Evolutionary conservation across 2,113 vertebrate species (phyloP).

Genomic region (Periophthalmus modestus): DNA sequence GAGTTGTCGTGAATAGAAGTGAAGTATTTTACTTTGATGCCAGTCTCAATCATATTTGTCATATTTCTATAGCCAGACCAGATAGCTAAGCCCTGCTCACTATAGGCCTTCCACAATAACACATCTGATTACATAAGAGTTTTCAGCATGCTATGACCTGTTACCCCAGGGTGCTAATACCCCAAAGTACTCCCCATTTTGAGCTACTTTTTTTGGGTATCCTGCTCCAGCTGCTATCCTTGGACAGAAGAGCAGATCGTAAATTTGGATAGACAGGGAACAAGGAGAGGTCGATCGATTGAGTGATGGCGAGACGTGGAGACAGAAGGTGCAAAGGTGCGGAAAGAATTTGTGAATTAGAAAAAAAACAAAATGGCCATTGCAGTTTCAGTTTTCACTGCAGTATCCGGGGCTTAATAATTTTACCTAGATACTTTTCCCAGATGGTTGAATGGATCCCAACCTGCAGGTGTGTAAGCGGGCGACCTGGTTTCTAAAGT

Average conservation of each 20-base stretch:
- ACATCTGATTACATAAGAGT: conserved; percentile 6
- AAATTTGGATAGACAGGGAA: conserved; percentile 54
- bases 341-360: conserved; percentile 42
- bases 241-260: conserved; percentile 60
- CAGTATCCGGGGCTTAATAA: background rate
- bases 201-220: conserved; percentile 34
- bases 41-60: too few species aligned
- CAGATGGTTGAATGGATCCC: conserved; percentile 18
- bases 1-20: too few species aligned
- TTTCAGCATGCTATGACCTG: background rate
- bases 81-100: background rate
- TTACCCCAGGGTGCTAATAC: conserved; percentile 20
- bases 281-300: conserved; percentile 16
- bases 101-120: conserved; percentile 20
- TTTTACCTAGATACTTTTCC: conserved; percentile 22
- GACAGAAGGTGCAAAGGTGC: conserved; percentile 28
- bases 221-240: conserved; percentile 61
- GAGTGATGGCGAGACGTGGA: conserved; percentile 22
- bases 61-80: too few species aligned
- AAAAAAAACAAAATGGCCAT: conserved; percentile 14
- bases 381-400: background rate
- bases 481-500: conserved; percentile 47
- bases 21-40: too few species aligned
- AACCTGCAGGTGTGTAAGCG: conserved; percentile 45
- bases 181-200: conserved; percentile 25